Base-by-base conservation (phyloP, 2,888 invertebrate genomes). In the Xestoiulus laeticollis region DNA sequence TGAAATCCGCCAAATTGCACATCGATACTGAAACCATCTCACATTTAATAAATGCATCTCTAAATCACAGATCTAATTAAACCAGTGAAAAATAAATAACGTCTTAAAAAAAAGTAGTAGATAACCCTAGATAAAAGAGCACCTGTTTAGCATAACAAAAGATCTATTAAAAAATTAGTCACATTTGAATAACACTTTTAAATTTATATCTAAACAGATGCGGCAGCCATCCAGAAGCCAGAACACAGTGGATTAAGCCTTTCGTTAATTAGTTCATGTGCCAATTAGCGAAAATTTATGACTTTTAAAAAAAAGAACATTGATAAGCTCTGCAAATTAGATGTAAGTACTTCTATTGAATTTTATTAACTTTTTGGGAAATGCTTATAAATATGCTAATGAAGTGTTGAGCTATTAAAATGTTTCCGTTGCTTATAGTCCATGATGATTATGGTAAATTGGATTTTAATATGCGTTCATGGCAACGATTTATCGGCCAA, bases 381-480 rank as follows among this genome's bases (percentile, higher is more conserved):
- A 78, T 30, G 78, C 78, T 30, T 30, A 78, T 78, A 78, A 78
- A 78, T 78, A 78, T 78, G 78, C 78, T 78, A 78, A 78, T 78
- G 78, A 78, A 78, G 78, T 32, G 78, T 30, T 32, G 1, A 78
- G 78, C 78, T 32, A 78, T 78, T 78, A 78, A 78, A 68, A 22
- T 22, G 22, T 26, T 1, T 68, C 26, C 26, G 16, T 14, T 16
- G 78, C 16, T 32, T 30, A 26, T n/a, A n/a, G 16, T 78, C 16
- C 78, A 26, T 26, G 26, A 68, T 68, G 68, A 68, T 68, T 68
- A n/a, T 2, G 68, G 3, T 32, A 32, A 78, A 78, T 78, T 32
- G 78, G 14, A 32, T 78, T 78, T 78, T 78, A 78, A 78, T 78
- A 78, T 14, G 30, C 78, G 30, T 78, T 78, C 30, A 16, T 78